A percentile compares a stretch with the other conserved stretches of the same genome.
These are phyloP conservation scores for Magallana gigas DNA, from an alignment of 1,140 invertebrate genomes.

Conservation along the genomic window DNA sequence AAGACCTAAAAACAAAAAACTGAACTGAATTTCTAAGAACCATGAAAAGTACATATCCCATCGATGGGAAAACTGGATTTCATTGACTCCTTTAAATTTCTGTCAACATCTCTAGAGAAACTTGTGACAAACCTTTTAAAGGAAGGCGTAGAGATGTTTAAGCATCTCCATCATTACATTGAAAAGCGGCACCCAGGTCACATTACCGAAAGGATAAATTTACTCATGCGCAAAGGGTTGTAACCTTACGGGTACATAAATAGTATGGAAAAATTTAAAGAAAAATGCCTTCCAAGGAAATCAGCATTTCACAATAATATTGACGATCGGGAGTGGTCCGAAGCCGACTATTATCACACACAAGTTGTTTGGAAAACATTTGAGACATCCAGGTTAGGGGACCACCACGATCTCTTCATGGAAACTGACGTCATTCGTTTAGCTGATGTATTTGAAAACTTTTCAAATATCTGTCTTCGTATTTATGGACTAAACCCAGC, in stretches of 20 bases:
- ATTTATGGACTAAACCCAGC: conserved; percentile 21
- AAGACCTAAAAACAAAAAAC: too few relatives aligned
- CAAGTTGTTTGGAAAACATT: conserved; percentile 18
- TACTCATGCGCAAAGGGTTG: conserved; percentile 37
- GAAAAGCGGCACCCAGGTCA: conserved; percentile 2
- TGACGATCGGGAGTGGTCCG: not conserved
- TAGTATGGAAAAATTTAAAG: conserved; percentile 6
- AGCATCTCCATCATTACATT: not conserved
- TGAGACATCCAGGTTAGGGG: conserved; percentile 1
- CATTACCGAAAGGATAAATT: not conserved
- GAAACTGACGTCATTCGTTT: conserved; percentile 25
- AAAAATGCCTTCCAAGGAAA: conserved; percentile 12
- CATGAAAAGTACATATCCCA: conserved; percentile 44
- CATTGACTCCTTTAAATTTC: conserved; percentile 51
- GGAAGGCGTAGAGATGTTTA: conserved; percentile 33
- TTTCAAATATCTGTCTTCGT: conserved; percentile 1
- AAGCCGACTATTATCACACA: conserved; percentile 24
- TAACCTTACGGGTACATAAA: conserved; percentile 35
- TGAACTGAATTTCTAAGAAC: conserved; percentile 50
- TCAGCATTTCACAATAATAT: conserved; percentile 23
- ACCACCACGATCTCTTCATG: conserved; percentile 37
- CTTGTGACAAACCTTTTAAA: conserved; percentile 1
- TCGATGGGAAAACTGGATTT: conserved; percentile 51
- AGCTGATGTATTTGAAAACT: conserved; percentile 47
- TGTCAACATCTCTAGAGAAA: conserved; percentile 44